A percentile compares a stretch with the other conserved stretches of the same genome.
phyloP scores from a whole-genome alignment of 1,140 invertebrate species.

The Drosophila punjabiensis region DNA sequence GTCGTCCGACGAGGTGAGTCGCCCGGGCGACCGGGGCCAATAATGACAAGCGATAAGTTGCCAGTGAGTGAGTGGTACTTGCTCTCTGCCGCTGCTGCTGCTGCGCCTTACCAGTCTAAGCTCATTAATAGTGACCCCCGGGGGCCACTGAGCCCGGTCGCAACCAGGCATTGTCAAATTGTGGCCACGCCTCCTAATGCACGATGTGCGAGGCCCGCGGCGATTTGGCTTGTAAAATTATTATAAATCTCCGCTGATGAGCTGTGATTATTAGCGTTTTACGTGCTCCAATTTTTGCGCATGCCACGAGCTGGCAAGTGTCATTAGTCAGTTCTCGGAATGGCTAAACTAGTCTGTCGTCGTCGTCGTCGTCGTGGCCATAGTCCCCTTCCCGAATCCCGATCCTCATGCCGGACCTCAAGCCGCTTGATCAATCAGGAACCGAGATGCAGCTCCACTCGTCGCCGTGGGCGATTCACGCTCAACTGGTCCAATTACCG shows the following conservation, averaged over 20 bases:
- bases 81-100: conserved; percentile 27
- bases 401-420: background rate
- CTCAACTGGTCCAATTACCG: conserved; percentile 72
- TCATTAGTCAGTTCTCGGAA: conserved; percentile 79
- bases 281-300: conserved; percentile 71
- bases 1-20: conserved; percentile 60
- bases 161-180: conserved; percentile 70
- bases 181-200: conserved; percentile 76
- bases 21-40: conserved; percentile 59
- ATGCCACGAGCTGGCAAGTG: conserved; percentile 61
- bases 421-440: conserved; percentile 69
- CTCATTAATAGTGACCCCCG: conserved; percentile 79
- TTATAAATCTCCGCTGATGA: conserved; percentile 82
- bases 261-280: conserved; percentile 82
- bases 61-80: conserved; percentile 41
- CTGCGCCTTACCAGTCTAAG: conserved; percentile 51
- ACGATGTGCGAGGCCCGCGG: conserved; percentile 62
- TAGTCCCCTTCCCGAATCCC: conserved; percentile 3
- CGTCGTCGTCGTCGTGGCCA: conserved; percentile 39
- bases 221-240: conserved; percentile 69
- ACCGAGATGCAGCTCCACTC: conserved; percentile 47
- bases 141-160: conserved; percentile 28
- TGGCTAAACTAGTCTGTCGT: conserved; percentile 70
- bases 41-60: conserved; percentile 82
- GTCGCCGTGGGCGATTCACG: conserved; percentile 69